Conservation (phyloP, 2,797 vertebrate species). For the Halcyon leucocephala region DNA sequence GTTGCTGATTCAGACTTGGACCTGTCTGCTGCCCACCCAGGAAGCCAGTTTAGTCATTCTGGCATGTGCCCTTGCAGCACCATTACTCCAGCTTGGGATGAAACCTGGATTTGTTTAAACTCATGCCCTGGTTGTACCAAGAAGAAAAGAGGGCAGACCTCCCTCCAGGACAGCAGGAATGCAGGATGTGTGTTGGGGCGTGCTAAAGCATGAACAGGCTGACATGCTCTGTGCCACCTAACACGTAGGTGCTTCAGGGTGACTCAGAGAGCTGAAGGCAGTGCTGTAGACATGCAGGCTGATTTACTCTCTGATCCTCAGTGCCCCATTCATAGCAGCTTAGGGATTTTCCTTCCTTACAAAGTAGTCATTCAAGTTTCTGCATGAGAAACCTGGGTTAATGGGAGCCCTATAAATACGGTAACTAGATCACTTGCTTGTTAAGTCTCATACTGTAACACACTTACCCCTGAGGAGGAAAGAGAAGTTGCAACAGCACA, state of each 20-base stretch:
- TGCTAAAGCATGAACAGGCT: neutral
- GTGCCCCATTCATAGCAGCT: neutral
- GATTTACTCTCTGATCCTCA: neutral
- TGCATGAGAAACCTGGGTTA: neutral
- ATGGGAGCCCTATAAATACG: neutral
- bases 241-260: accelerated
- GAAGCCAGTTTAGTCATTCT: neutral
- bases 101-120: neutral
- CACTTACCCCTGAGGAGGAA: neutral
- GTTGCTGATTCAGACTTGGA: neutral
- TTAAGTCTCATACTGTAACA: neutral
- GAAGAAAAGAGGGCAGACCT: neutral
- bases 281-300: neutral
- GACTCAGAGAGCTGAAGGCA: neutral
- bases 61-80: neutral
- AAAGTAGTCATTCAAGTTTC: neutral
- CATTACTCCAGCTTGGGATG: neutral
- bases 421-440: neutral
- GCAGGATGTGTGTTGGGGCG: accelerated
- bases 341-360: neutral
- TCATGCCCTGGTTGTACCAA: neutral
- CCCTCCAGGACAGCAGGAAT: neutral
- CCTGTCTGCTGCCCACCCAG: neutral
- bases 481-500: neutral
- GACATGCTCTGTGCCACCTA: accelerated